These are phyloP conservation scores for Anagyrus pseudococci DNA, from an alignment of 2,888 invertebrate genomes.

Conservation along the genomic window DNA sequence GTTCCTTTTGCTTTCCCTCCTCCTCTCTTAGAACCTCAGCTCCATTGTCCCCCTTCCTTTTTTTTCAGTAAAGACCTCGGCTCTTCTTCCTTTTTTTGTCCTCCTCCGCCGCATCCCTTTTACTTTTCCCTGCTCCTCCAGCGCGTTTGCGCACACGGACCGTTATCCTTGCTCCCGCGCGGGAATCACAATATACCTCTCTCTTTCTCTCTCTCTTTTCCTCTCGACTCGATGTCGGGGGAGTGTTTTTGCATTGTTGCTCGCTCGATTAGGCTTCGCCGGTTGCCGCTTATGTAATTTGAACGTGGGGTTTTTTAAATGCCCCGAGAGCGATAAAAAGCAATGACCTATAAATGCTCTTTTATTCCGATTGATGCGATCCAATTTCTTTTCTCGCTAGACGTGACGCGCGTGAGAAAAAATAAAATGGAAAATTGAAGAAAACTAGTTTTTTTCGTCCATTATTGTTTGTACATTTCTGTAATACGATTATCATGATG, in stretches of 20 bases:
- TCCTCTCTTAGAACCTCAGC: slow-evolving; percentile 8
- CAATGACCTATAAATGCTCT: background rate
- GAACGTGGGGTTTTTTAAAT: slow-evolving; percentile 13
- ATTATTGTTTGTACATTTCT: too few relatives aligned
- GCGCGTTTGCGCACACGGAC: background rate
- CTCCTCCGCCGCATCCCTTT: background rate
- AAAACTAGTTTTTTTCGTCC: too few relatives aligned
- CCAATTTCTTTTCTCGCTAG: background rate
- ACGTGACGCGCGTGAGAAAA: too few relatives aligned
- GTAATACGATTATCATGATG: too few relatives aligned
- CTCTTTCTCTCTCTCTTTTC: too few relatives aligned
- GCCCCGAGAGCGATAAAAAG: background rate
- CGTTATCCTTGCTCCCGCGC: too few relatives aligned
- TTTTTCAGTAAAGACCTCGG: slow-evolving; percentile 33
- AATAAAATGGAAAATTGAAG: too few relatives aligned
- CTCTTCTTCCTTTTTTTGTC: slow-evolving; percentile 11
- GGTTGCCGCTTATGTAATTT: slow-evolving; percentile 15
- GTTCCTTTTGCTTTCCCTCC: slow-evolving; percentile 17
- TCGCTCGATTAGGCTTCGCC: slow-evolving; percentile 10
- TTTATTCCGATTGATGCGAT: slow-evolving; percentile 9
- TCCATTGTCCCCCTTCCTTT: slow-evolving; percentile 29
- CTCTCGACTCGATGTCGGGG: slow-evolving; percentile 7
- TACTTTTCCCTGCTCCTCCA: slow-evolving; percentile 16
- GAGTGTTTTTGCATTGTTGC: slow-evolving; percentile 24
- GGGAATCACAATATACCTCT: background rate